A percentile compares a stretch with the other conserved stretches of the same genome.
Conservation (phyloP, 2,797 vertebrate species). For the Gouania willdenowi region DNA sequence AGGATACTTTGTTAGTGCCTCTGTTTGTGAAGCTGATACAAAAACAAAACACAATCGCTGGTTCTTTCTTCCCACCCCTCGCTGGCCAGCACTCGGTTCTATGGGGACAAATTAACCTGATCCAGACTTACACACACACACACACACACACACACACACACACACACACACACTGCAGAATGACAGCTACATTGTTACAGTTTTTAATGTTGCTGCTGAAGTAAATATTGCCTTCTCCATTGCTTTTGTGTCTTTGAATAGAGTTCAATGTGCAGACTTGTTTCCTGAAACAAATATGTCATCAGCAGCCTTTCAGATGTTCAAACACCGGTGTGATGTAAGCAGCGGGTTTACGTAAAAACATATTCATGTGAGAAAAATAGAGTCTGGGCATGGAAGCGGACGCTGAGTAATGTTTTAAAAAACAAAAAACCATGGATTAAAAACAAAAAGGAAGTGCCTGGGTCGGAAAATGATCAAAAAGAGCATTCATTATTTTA, state of each 20-base stretch:
- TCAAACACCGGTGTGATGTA: constrained; percentile 17
- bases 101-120: constrained; percentile 56
- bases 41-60: constrained; percentile 79
- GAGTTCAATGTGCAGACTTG: constrained; percentile 42
- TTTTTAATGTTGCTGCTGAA: constrained; percentile 74
- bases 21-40: constrained; percentile 76
- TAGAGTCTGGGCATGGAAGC: constrained; percentile 11
- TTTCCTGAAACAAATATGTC: constrained; percentile 79
- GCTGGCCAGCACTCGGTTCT: constrained; percentile 41
- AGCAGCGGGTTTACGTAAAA: constrained; percentile 31
- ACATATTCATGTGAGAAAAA: constrained; percentile 23
- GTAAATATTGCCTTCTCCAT: constrained; percentile 67
- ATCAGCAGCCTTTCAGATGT: constrained; percentile 54
- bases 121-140: constrained; percentile 59
- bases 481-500: too few species aligned
- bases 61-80: constrained; percentile 62
- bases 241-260: constrained; percentile 68
- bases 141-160: constrained; percentile 52
- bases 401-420: constrained; percentile 36
- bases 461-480: too few species aligned
- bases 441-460: too few species aligned
- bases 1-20: constrained; percentile 79
- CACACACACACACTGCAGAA: constrained; percentile 46
- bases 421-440: too few species aligned
- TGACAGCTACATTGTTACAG: constrained; percentile 57